phyloP scores from a whole-genome alignment of 2,797 vertebrate genomes.

The Rhodeus uyekii region DNA sequence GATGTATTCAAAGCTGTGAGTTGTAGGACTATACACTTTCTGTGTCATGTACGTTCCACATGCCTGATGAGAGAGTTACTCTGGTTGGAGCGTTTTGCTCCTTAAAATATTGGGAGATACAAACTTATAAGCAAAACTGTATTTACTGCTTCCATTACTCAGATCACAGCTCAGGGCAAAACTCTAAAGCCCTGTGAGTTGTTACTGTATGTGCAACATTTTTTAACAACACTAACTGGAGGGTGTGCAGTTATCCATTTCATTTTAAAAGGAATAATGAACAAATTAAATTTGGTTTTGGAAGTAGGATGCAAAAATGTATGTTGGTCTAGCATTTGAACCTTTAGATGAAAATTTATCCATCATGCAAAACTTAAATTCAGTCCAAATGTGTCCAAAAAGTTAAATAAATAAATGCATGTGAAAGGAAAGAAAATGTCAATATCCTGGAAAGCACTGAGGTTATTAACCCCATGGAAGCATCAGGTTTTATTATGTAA shows the following conservation, averaged over 20 bases:
- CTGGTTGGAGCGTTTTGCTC: neutral
- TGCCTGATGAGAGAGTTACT: neutral
- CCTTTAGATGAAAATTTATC: neutral
- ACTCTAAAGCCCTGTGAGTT: neutral
- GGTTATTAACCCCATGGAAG: neutral
- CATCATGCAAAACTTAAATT: neutral
- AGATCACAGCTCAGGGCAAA: neutral
- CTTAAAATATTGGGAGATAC: neutral
- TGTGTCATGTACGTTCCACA: neutral
- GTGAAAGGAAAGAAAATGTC: neutral
- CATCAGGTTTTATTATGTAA: neutral
- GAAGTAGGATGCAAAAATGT: neutral
- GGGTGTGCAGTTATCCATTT: neutral
- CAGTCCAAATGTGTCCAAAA: neutral
- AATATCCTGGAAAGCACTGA: neutral
- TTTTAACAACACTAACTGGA: neutral
- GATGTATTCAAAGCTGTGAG: slow-evolving; percentile 17
- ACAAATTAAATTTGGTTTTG: neutral
- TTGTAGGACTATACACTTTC: neutral
- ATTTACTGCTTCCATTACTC: neutral
- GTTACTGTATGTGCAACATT: neutral
- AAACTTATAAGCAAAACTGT: neutral
- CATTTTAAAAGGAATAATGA: neutral
- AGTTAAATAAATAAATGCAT: neutral
- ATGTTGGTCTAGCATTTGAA: neutral